Conservation (phyloP, 2,113 vertebrate genomes). For the Chaenogobius annularis region DNA sequence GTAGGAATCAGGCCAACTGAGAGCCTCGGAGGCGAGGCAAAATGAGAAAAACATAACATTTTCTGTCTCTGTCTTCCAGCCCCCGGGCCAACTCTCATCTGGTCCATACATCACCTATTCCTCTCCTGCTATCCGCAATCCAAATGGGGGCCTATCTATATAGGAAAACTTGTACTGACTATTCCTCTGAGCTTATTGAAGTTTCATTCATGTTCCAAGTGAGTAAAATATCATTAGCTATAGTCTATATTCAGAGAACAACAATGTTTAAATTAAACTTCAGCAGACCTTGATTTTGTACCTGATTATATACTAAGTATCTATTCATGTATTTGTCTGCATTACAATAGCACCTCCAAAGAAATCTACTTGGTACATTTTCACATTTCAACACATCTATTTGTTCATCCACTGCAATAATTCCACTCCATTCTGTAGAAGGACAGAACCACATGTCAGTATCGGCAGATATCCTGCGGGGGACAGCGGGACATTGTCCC, state of each 20-base stretch:
- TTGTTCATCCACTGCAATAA: background rate
- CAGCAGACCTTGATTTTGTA: conserved; percentile 30
- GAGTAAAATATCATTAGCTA: conserved; percentile 58
- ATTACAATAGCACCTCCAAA: background rate
- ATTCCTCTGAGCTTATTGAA: conserved; percentile 54
- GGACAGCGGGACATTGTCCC: too few species aligned
- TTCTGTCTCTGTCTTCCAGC: conserved; percentile 58
- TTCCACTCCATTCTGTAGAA: background rate
- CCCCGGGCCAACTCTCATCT: conserved; percentile 54
- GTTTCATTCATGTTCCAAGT: conserved; percentile 57
- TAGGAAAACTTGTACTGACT: conserved; percentile 45
- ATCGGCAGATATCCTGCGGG: background rate
- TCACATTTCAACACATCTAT: conserved; percentile 1
- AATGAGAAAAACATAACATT: conserved; percentile 67
- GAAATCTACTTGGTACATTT: conserved; percentile 9
- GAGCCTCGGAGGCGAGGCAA: conserved; percentile 56
- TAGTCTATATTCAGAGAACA: conserved; percentile 28
- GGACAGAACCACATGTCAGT: background rate
- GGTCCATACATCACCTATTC: conserved; percentile 59
- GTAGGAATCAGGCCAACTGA: conserved; percentile 65
- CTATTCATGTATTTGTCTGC: conserved; percentile 11
- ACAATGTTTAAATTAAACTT: conserved; percentile 54
- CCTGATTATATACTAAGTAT: conserved; percentile 21
- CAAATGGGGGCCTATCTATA: conserved; percentile 48
- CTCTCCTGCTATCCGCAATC: conserved; percentile 37